A percentile compares a stretch with the other conserved stretches of the same genome.
These are phyloP conservation scores for Apamea crenata DNA, from an alignment of 2,888 invertebrate species.

Conservation along the genomic window DNA sequence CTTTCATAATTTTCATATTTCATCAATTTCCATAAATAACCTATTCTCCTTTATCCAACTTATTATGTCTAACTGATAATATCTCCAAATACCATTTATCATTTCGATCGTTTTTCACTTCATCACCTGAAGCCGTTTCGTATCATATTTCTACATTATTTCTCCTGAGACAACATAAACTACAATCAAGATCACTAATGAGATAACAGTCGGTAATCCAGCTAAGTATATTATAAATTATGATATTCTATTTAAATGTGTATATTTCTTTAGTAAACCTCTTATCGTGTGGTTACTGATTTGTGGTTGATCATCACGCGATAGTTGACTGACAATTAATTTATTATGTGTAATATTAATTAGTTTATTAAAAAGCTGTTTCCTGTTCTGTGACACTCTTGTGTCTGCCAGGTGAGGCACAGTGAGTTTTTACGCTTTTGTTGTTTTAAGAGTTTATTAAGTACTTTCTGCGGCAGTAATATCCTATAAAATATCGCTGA, in stretches of 20 bases:
- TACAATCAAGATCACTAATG: constrained; percentile 57
- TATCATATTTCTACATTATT: constrained; percentile 63
- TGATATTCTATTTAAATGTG: constrained; percentile 50
- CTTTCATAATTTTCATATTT: background rate
- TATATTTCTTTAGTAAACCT: constrained; percentile 50
- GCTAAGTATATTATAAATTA: constrained; percentile 61
- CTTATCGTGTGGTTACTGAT: constrained; percentile 54
- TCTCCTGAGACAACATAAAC: constrained; percentile 52
- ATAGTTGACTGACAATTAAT: constrained; percentile 43
- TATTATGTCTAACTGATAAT: constrained; percentile 33
- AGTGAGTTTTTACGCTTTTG: constrained; percentile 9
- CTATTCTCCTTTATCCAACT: constrained; percentile 13
- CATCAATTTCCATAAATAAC: constrained; percentile 24
- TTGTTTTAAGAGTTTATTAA: background rate
- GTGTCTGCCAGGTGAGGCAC: constrained; percentile 25
- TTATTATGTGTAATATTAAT: constrained; percentile 48
- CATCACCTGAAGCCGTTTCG: constrained; percentile 50
- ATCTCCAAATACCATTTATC: constrained; percentile 48
- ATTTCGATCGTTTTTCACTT: constrained; percentile 50
- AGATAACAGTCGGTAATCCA: constrained; percentile 53
- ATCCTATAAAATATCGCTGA: background rate
- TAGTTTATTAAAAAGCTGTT: constrained; percentile 32
- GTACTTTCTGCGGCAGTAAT: background rate
- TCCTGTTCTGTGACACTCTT: constrained; percentile 42
- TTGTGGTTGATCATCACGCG: constrained; percentile 59